Evolutionary conservation across 2,113 vertebrate genomes (phyloP).

Genomic region (Columba janthina): DNA sequence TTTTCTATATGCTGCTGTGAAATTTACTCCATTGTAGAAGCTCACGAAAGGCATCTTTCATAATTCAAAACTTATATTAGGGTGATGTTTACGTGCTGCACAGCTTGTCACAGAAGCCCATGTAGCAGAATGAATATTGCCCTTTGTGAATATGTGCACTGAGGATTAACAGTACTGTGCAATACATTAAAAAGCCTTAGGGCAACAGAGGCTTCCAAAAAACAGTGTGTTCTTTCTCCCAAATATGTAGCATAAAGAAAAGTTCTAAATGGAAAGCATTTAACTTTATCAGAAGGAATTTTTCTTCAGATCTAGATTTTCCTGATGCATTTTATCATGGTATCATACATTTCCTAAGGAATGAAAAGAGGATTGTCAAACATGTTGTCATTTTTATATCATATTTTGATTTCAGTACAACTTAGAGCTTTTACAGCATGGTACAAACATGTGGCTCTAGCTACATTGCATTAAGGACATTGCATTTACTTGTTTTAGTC

Average conservation of each 20-base stretch:
- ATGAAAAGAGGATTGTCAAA: neutral
- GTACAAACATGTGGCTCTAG: neutral
- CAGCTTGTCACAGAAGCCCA: neutral
- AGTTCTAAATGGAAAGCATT: neutral
- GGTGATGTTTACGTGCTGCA: neutral
- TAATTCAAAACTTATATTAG: neutral
- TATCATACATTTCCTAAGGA: neutral
- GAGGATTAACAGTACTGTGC: neutral
- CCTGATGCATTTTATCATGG: neutral
- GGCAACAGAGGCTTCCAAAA: neutral
- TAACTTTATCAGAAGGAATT: neutral
- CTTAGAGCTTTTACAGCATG: neutral
- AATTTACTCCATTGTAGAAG: neutral
- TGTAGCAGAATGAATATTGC: neutral
- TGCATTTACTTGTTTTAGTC: neutral
- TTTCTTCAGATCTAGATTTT: neutral
- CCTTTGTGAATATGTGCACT: neutral
- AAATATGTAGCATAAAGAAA: neutral
- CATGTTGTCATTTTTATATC: neutral
- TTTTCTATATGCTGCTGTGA: neutral
- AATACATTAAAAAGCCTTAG: neutral
- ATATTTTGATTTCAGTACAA: neutral
- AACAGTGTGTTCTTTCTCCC: neutral
- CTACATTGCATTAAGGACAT: neutral
- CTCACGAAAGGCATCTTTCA: neutral